A percentile compares a stretch with the other conserved stretches of the same genome.
phyloP scores from a whole-genome alignment of 2,888 invertebrate genomes.

The Drosophila kambysellisi region DNA sequence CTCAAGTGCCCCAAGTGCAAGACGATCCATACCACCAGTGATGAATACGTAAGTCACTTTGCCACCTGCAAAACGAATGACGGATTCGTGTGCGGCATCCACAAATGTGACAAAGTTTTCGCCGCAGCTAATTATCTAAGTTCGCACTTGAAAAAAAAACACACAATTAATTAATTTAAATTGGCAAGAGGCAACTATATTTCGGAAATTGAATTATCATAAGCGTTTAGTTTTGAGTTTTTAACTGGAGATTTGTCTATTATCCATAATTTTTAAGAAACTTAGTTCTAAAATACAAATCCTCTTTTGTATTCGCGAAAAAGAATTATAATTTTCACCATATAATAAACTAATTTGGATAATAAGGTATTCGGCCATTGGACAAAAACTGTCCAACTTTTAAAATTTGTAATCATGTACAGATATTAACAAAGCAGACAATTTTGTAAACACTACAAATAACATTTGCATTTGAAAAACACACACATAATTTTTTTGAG shows the following conservation, averaged over 20 bases:
- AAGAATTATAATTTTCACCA: neutral
- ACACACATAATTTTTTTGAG: neutral
- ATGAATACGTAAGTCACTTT: conserved; percentile 53
- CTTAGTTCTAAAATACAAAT: neutral
- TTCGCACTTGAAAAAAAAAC: conserved; percentile 53
- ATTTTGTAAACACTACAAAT: neutral
- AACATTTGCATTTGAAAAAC: neutral
- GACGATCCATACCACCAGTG: neutral
- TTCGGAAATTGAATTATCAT: neutral
- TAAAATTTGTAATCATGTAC: neutral
- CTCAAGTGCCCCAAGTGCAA: conserved; percentile 46
- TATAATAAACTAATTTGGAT: no score
- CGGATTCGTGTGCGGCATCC: conserved; percentile 48
- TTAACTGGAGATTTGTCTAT: neutral
- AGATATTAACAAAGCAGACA: neutral
- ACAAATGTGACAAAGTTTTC: conserved; percentile 45
- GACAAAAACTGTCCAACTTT: neutral
- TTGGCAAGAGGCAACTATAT: neutral
- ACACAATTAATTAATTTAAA: conserved; percentile 23
- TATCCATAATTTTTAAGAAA: neutral
- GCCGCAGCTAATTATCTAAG: conserved; percentile 26
- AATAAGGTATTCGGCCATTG: neutral
- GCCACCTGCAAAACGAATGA: conserved; percentile 17
- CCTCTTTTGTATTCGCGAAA: neutral
- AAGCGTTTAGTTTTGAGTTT: neutral